Conservation (phyloP, 1,140 invertebrate species). For the Centruroides sculpturatus region DNA sequence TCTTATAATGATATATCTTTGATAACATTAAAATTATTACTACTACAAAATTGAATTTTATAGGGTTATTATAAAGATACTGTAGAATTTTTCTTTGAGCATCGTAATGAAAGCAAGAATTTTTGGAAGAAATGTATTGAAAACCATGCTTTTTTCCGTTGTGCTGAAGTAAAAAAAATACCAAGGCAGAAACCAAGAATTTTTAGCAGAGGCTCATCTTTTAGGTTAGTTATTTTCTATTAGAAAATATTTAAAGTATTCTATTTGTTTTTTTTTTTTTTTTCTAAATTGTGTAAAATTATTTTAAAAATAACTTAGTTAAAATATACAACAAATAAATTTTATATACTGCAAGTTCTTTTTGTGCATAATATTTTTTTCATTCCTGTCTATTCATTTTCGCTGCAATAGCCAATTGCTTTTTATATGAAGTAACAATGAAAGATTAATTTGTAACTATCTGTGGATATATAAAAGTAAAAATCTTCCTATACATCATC, state of each 20-base stretch:
- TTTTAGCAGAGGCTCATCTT: conserved; percentile 82
- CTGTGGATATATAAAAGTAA: too few species aligned
- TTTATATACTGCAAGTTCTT: too few species aligned
- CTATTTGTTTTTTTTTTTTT: too few species aligned
- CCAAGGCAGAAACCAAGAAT: conserved; percentile 75
- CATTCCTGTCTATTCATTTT: too few species aligned
- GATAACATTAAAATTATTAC: not conserved
- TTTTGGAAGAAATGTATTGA: conserved; percentile 99
- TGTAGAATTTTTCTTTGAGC: conserved; percentile 96
- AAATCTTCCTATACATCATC: too few species aligned
- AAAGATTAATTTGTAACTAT: too few species aligned
- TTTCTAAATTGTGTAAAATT: too few species aligned
- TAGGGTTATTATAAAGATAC: conserved; percentile 93
- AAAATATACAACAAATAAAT: too few species aligned
- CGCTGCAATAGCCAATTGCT: too few species aligned
- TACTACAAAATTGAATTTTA: conserved; percentile 16
- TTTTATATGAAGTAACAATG: too few species aligned
- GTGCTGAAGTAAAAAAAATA: conserved; percentile 59
- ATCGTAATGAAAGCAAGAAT: conserved; percentile 95
- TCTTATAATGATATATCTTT: not conserved
- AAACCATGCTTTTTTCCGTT: conserved; percentile 95
- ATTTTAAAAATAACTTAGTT: too few species aligned
- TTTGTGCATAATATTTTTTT: too few species aligned
- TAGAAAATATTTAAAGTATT: not conserved
- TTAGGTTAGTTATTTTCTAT: conserved; percentile 51